Base-by-base conservation (phyloP, 1,140 invertebrate species). In the Hestina assimilis region DNA sequence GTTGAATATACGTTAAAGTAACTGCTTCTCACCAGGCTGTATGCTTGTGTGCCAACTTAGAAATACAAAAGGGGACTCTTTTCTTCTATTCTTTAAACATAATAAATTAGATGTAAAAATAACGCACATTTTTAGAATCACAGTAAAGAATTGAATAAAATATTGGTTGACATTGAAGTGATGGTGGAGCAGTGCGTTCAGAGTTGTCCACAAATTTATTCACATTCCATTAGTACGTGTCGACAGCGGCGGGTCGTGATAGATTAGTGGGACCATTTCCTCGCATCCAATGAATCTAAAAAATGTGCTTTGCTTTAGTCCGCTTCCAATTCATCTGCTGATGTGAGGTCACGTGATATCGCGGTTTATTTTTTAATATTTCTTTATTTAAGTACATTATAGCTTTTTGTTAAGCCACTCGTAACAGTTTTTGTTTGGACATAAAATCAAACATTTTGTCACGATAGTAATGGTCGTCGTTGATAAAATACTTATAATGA, bases 201-300 rank as follows among this genome's bases (percentile, higher is more conserved):
- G 47, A n/a, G 40, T 63, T 61, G 59, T 64, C 52, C 56, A 72
- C 71, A 76, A 79, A 79, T 74, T 70, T 76, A 77, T 80, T 75
- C 75, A 64, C 67, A 69, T 65, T 75, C 77, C 72, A 80, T 80
- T 78, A 78, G 73, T 74, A 76, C 61, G 64, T 69, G 77, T 74
- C 72, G 58, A 61, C 67, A 51, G 63, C 50, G 64, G 50, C 33
- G 56, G 50, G 50, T 50, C 66, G 63, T 76, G 71, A 76, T 79
- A 72, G 69, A 76, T 76, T 69, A 67, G 31, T 54, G 63, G 54
- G 61, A 67, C 63, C 63, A 48, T 62, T 62, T 57, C 47, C 29
- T 57, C 54, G 45, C 21, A 50, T 48, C 35, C 54, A 31, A 41
- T 50, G 42, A 54, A 54, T 53, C 50, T 58, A 59, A 55, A 59